A percentile compares a stretch with the other conserved stretches of the same genome.
These are phyloP conservation scores for Eulemur mongoz DNA, from an alignment of 2,797 vertebrate species.

Conservation along the genomic window DNA sequence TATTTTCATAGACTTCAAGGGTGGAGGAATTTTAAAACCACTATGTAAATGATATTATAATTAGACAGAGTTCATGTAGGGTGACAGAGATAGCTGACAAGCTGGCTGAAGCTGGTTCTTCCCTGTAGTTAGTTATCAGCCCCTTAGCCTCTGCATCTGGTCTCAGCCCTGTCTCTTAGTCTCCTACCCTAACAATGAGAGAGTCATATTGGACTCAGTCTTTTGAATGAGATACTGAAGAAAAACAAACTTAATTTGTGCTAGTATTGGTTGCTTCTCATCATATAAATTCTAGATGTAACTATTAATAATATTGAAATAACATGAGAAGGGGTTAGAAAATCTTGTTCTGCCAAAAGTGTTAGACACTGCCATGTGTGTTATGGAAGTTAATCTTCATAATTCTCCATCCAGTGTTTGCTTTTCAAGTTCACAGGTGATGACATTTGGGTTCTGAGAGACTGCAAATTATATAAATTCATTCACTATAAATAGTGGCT, in stretches of 20 bases:
- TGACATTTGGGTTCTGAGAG: background rate
- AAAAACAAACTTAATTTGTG: background rate
- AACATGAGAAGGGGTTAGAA: background rate
- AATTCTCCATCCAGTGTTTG: background rate
- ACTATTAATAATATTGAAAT: background rate
- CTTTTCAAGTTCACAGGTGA: background rate
- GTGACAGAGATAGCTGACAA: background rate
- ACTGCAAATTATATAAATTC: background rate
- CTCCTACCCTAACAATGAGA: background rate
- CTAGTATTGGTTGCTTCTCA: background rate
- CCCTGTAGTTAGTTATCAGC: background rate
- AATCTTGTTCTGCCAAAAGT: background rate
- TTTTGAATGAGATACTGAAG: background rate
- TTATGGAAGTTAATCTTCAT: background rate
- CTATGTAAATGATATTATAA: too few species aligned
- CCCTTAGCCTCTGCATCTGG: background rate
- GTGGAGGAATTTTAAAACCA: background rate
- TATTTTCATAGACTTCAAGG: background rate
- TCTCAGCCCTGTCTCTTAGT: background rate
- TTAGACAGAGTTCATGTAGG: background rate
- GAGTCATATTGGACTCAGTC: background rate
- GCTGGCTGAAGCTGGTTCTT: background rate
- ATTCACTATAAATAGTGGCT: background rate
- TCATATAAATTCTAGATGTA: background rate
- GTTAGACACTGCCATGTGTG: background rate